Evolutionary conservation across 2,797 vertebrate species (phyloP).

Genomic region (Betta splendens): DNA sequence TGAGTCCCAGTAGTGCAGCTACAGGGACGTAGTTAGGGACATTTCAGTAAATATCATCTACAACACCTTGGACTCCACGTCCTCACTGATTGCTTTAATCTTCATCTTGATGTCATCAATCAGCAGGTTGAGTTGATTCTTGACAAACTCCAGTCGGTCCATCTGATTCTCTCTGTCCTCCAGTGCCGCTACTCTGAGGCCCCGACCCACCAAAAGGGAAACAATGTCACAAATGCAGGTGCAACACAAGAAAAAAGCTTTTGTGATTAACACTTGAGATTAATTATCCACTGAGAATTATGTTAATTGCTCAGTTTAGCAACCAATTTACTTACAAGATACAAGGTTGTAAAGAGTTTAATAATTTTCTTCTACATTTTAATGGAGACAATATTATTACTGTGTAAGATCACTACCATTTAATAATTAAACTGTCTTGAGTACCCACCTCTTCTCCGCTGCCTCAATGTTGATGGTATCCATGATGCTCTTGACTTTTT

Average conservation of each 20-base stretch:
- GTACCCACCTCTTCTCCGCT: conserved; percentile 94
- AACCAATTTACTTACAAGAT: too few relatives aligned
- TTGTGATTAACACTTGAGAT: neutral
- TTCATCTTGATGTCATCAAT: conserved; percentile 90
- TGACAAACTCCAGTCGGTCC: conserved; percentile 91
- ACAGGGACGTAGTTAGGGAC: neutral
- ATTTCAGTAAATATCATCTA: neutral
- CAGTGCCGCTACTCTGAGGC: conserved; percentile 85
- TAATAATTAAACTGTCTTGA: neutral
- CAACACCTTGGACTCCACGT: conserved; percentile 89
- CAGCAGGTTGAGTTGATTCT: conserved; percentile 89
- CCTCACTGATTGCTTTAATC: conserved; percentile 90
- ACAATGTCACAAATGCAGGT: conserved; percentile 27
- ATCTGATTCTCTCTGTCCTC: conserved; percentile 90
- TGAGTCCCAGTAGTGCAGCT: neutral
- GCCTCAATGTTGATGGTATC: conserved; percentile 94
- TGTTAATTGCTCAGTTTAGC: too few relatives aligned
- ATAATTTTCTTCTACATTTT: conserved; percentile 14
- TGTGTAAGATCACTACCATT: neutral
- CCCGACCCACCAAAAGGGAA: conserved; percentile 30
- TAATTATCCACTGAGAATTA: too few relatives aligned
- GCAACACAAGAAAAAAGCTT: neutral
- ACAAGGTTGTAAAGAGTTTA: neutral
- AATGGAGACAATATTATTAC: conserved; percentile 5
- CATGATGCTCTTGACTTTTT: conserved; percentile 96